These are phyloP conservation scores for Phyllotreta cruciferae DNA, from an alignment of 2,888 invertebrate genomes.

Conservation along the genomic window DNA sequence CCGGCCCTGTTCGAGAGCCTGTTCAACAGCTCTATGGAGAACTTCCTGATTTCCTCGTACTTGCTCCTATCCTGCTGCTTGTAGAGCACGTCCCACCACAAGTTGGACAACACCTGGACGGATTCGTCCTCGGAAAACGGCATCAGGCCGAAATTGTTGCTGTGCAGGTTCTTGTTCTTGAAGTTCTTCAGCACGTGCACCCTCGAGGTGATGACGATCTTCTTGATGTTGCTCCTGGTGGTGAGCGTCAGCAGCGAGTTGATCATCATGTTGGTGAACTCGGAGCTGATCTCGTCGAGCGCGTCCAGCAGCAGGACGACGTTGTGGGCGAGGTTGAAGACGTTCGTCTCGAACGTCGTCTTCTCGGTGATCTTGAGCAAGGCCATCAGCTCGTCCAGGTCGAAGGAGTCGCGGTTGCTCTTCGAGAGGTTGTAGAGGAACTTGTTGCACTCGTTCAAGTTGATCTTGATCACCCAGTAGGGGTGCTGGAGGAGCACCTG, in stretches of 20 bases:
- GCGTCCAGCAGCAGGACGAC: conserved; percentile 23
- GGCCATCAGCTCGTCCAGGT: conserved; percentile 9
- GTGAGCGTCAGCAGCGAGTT: conserved; percentile 1
- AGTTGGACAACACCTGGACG: not conserved
- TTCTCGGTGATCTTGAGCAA: not conserved
- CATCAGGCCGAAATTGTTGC: conserved; percentile 1
- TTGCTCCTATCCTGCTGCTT: not conserved
- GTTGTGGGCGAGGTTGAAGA: conserved; percentile 14
- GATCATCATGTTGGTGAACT: conserved; percentile 21
- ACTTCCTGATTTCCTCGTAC: not conserved
- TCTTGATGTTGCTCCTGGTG: conserved; percentile 13
- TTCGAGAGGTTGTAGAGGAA: conserved; percentile 4
- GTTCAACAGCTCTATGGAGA: not conserved
- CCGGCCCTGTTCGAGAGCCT: not conserved
- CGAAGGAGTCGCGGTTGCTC: not conserved
- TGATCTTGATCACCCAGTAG: conserved; percentile 17
- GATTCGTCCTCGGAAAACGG: conserved; percentile 9
- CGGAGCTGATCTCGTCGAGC: conserved; percentile 26
- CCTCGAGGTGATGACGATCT: conserved; percentile 24
- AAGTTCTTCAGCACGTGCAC: conserved; percentile 13
- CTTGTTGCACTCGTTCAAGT: conserved; percentile 13
- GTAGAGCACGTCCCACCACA: not conserved
- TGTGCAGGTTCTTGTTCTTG: not conserved
- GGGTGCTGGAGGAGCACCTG: conserved; percentile 2
- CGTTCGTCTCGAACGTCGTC: conserved; percentile 5